These are phyloP conservation scores for Platichthys flesus DNA, from an alignment of 2,113 vertebrate genomes.

Conservation along the genomic window DNA sequence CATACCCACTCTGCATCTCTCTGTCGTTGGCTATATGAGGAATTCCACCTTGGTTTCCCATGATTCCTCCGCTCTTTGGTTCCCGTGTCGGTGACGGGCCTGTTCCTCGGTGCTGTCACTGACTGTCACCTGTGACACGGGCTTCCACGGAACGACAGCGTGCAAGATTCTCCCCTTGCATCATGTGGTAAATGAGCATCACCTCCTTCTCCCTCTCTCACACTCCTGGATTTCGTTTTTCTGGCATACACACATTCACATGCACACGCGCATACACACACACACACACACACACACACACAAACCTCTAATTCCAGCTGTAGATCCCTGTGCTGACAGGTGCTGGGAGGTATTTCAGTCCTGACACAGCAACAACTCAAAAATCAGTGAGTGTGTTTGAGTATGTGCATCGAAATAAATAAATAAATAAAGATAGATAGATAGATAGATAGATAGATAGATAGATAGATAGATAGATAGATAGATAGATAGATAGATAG, in stretches of 20 bases:
- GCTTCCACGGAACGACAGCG: constrained; percentile 38
- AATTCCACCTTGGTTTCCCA: constrained; percentile 34
- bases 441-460: too few species aligned
- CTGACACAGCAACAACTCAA: constrained; percentile 60
- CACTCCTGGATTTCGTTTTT: constrained; percentile 6
- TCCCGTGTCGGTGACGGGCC: constrained; percentile 48
- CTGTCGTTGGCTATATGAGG: constrained; percentile 30
- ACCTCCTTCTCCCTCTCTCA: constrained; percentile 18
- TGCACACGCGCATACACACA: not conserved
- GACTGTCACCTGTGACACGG: constrained; percentile 70
- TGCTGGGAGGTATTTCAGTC: constrained; percentile 67
- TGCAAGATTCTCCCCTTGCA: constrained; percentile 50
- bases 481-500: too few species aligned
- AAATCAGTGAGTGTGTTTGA: constrained; percentile 29
- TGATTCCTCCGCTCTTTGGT: constrained; percentile 21
- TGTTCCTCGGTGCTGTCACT: constrained; percentile 57
- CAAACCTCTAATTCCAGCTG: constrained; percentile 8
- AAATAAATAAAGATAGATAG: not conserved
- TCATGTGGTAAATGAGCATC: constrained; percentile 69
- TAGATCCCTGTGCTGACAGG: constrained; percentile 66
- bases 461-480: too few species aligned
- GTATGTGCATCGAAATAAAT: not conserved
- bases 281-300: not conserved
- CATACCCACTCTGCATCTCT: constrained; percentile 18
- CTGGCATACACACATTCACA: constrained; percentile 2